Percentiles rank a stretch among this genome's conserved stretches.
phyloP scores from a whole-genome alignment of 1,140 invertebrate species.

The Trichonephila inaurata region DNA sequence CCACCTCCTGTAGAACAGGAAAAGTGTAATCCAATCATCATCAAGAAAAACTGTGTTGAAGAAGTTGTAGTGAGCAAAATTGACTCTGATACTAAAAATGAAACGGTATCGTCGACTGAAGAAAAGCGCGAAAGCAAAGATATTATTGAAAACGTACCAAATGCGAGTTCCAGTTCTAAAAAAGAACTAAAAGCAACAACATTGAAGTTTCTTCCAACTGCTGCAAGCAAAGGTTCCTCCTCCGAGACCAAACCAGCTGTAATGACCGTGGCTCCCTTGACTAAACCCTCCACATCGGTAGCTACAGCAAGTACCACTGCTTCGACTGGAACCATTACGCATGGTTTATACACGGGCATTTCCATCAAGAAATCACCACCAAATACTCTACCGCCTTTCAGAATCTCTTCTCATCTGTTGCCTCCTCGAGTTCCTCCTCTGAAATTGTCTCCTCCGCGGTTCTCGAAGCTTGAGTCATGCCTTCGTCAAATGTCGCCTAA shows the following conservation, averaged over 20 bases:
- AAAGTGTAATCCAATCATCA: constrained; percentile 18
- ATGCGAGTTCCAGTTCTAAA: not conserved
- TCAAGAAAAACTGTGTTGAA: not conserved
- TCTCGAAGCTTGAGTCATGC: constrained; percentile 44
- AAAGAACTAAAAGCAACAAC: constrained; percentile 31
- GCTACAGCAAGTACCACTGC: constrained; percentile 48
- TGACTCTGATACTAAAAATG: not conserved
- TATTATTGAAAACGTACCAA: not conserved
- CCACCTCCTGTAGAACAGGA: constrained; percentile 6
- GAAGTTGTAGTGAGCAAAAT: not conserved
- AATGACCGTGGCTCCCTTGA: constrained; percentile 69
- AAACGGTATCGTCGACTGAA: not conserved
- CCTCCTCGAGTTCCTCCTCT: constrained; percentile 68
- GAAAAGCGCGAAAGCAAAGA: not conserved
- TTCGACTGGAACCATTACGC: constrained; percentile 58
- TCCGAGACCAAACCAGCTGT: constrained; percentile 67
- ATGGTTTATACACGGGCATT: constrained; percentile 63
- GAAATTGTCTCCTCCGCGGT: constrained; percentile 60
- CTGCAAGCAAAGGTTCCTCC: not conserved
- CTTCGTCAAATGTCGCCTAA: constrained; percentile 45
- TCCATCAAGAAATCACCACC: constrained; percentile 71
- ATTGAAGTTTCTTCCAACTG: constrained; percentile 44
- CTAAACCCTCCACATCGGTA: constrained; percentile 56
- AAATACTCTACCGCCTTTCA: constrained; percentile 66
- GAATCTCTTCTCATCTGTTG: constrained; percentile 56